phyloP scores from a whole-genome alignment of 37 sponge, comb jelly and placozoan species.

The Lycopodina hypogea region DNA sequence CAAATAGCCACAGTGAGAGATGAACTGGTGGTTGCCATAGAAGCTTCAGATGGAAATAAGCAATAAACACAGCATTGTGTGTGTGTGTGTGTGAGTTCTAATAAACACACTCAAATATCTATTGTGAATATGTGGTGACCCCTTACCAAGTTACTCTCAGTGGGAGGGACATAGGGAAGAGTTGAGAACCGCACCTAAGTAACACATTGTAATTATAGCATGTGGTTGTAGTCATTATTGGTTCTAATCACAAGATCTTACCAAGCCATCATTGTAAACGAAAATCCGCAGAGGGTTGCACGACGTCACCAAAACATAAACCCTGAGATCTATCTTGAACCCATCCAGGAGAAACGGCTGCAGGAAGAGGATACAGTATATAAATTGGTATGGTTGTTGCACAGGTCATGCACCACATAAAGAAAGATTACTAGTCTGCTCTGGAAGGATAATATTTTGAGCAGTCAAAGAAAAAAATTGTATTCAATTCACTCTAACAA shows the following conservation, averaged over 20 bases:
- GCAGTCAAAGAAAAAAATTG: too few relatives aligned
- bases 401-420: neutral
- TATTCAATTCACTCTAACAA: too few relatives aligned
- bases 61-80: too few relatives aligned
- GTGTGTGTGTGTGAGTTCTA: neutral
- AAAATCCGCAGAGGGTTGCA: constrained; percentile 74
- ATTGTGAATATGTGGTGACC: too few relatives aligned
- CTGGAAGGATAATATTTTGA: too few relatives aligned
- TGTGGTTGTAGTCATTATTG: too few relatives aligned
- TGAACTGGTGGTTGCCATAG: too few relatives aligned
- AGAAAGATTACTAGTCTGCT: neutral
- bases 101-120: neutral
- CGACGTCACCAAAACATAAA: constrained; percentile 80
- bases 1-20: too few relatives aligned
- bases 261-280: constrained; percentile 80
- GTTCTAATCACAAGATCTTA: neutral
- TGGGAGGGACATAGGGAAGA: constrained; percentile 49
- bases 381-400: neutral
- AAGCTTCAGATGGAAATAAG: too few relatives aligned
- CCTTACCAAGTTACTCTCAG: constrained; percentile 63
- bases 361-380: neutral
- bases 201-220: neutral
- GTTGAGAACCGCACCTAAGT: constrained; percentile 62
- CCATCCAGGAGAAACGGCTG: constrained; percentile 80
- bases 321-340: constrained; percentile 76